phyloP scores from a whole-genome alignment of 2,888 invertebrate species.

The Drosophila affinis region DNA sequence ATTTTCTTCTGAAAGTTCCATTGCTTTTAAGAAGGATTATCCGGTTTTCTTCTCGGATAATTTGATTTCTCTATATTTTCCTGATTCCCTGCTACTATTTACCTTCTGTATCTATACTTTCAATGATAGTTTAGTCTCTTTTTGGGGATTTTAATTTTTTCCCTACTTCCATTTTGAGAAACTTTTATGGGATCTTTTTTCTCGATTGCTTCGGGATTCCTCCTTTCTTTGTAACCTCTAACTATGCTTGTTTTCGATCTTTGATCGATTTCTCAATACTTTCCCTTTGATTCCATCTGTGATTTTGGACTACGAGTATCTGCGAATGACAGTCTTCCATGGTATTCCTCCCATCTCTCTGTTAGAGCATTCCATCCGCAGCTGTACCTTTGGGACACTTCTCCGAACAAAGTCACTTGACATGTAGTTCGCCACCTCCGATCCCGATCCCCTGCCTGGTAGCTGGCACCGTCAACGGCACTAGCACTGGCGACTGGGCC shows the following conservation, averaged over 20 bases:
- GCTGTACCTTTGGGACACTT: not conserved
- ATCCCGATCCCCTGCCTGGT: conserved; percentile 37
- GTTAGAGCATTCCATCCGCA: not conserved
- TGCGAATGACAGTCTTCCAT: not conserved
- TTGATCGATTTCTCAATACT: no score
- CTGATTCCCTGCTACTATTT: no score
- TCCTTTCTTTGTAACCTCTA: not conserved
- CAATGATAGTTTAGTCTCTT: no score
- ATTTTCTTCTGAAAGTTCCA: no score
- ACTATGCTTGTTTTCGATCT: no score
- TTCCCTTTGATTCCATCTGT: not conserved
- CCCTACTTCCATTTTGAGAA: no score
- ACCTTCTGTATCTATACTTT: no score
- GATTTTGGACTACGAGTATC: not conserved
- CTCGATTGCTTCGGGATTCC: not conserved
- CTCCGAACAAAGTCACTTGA: conserved; percentile 6
- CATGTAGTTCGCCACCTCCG: conserved; percentile 9
- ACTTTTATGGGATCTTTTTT: no score
- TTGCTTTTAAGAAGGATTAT: no score
- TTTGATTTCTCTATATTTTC: no score
- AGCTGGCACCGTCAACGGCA: not conserved
- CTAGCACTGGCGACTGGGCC: not conserved
- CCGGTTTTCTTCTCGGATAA: rapidly evolving
- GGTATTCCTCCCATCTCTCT: not conserved
- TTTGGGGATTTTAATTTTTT: no score